phyloP scores from a whole-genome alignment of 1,140 invertebrate species.

The Hypothenemus hampei region DNA sequence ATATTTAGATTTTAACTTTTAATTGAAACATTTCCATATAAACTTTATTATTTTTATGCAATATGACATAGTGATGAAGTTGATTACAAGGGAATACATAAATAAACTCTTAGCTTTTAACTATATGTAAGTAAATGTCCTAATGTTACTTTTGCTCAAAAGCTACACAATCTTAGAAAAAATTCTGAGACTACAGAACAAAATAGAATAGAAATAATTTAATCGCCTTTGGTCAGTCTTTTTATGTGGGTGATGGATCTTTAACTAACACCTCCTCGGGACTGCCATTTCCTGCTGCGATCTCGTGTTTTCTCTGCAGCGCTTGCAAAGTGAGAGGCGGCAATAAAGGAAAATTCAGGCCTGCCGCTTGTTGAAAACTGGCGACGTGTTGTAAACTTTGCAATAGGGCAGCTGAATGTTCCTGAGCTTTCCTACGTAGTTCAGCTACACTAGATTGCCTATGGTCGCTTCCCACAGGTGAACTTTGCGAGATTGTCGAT shows the following conservation, averaged over 20 bases:
- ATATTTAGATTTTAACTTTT: too few species aligned
- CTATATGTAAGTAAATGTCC: too few species aligned
- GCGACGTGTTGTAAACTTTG: slow-evolving; percentile 62
- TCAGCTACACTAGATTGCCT: slow-evolving; percentile 81
- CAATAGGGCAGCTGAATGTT: slow-evolving; percentile 80
- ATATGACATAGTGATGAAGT: too few species aligned
- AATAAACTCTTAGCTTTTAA: too few species aligned
- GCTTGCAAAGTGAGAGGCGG: slow-evolving; percentile 50
- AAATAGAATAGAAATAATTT: too few species aligned
- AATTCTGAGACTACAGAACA: too few species aligned
- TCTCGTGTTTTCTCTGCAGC: slow-evolving; percentile 39
- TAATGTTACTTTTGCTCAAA: too few species aligned
- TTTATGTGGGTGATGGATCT: slow-evolving; percentile 20
- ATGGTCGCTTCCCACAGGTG: slow-evolving; percentile 48
- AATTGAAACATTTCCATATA: too few species aligned
- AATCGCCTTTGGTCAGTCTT: too few species aligned
- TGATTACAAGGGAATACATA: too few species aligned
- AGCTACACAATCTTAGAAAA: too few species aligned
- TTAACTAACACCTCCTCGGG: slow-evolving; percentile 10
- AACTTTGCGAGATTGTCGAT: slow-evolving; percentile 29
- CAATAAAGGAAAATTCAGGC: slow-evolving; percentile 49
- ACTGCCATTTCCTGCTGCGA: slow-evolving; percentile 10
- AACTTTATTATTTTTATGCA: too few species aligned
- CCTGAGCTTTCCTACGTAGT: slow-evolving; percentile 80
- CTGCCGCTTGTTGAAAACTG: slow-evolving; percentile 51